Evolutionary conservation across 1,140 invertebrate species (phyloP).

Genomic region (Tyrophagus putrescentiae): DNA sequence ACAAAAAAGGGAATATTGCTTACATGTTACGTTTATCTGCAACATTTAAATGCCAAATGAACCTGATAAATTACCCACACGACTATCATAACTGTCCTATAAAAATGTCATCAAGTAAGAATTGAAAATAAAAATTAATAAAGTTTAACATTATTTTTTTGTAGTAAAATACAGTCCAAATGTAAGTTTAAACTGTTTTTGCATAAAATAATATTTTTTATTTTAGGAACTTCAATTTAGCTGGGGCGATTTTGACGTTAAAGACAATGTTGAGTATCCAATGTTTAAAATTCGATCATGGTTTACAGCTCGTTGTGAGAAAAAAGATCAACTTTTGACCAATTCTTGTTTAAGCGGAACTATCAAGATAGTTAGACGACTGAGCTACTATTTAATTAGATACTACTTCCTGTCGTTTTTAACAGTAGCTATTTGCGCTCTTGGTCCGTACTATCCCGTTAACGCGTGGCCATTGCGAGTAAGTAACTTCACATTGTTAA

Average conservation of each 20-base stretch:
- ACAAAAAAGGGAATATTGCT: neutral
- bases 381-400: slow-evolving; percentile 26
- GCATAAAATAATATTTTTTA: neutral
- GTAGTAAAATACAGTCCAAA: neutral
- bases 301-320: neutral
- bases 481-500: slow-evolving; percentile 7
- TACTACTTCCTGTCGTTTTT: slow-evolving; percentile 26
- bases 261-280: slow-evolving; percentile 13
- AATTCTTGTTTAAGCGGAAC: slow-evolving; percentile 24
- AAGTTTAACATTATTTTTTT: neutral
- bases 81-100: slow-evolving; percentile 14
- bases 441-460: slow-evolving; percentile 26
- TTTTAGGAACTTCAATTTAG: neutral
- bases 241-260: neutral
- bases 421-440: slow-evolving; percentile 24
- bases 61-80: slow-evolving; percentile 7
- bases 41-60: neutral
- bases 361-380: slow-evolving; percentile 21
- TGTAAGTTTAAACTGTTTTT: neutral
- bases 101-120: slow-evolving; percentile 1
- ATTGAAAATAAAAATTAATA: neutral
- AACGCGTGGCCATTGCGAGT: slow-evolving; percentile 25
- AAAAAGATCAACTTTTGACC: neutral
- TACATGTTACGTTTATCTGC: neutral
- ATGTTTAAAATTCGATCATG: slow-evolving; percentile 3